phyloP scores from a whole-genome alignment of 1,140 invertebrate genomes.

The Tetramorium alpestre region DNA sequence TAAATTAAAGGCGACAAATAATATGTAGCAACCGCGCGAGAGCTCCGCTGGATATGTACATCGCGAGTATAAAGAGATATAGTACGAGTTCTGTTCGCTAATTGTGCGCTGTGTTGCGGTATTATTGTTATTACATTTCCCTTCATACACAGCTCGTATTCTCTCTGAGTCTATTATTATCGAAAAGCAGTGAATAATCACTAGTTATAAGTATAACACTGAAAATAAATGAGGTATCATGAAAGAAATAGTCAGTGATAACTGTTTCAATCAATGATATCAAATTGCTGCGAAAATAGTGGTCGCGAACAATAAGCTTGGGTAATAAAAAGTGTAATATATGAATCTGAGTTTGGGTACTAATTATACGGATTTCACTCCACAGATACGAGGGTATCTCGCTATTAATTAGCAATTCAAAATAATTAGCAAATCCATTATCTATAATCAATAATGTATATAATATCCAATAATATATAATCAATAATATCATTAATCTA shows the following conservation, averaged over 20 bases:
- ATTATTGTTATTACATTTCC: slow-evolving; percentile 34
- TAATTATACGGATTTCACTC: neutral
- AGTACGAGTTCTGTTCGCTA: slow-evolving; percentile 15
- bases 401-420: slow-evolving; percentile 21
- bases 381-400: neutral
- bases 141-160: neutral
- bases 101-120: slow-evolving; percentile 22
- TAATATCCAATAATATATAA: slow-evolving; percentile 15
- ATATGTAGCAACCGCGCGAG: neutral
- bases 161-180: neutral
- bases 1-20: slow-evolving; percentile 28
- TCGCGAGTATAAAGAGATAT: slow-evolving; percentile 10
- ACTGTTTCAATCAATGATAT: neutral
- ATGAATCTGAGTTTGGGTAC: neutral
- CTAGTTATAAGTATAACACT: neutral
- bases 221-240: neutral
- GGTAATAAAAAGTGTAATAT: neutral
- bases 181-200: neutral
- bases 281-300: neutral
- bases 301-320: neutral
- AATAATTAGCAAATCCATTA: slow-evolving; percentile 8
- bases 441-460: slow-evolving; percentile 25
- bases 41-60: neutral
- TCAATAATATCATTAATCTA: slow-evolving; percentile 10
- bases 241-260: neutral